phyloP scores from a whole-genome alignment of 1,140 invertebrate species.

The Drosophila sechellia region DNA sequence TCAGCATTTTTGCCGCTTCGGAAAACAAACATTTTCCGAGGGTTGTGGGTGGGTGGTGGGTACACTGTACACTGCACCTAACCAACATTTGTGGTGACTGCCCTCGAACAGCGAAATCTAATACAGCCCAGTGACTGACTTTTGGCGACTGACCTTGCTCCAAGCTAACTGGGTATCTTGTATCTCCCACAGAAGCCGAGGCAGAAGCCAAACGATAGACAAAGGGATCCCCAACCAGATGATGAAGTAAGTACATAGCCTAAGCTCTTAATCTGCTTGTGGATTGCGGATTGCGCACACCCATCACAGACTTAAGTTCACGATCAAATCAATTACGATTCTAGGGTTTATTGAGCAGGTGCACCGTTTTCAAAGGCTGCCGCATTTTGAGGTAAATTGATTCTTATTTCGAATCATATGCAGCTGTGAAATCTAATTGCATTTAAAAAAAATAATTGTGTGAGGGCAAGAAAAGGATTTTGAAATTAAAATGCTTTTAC shows the following conservation, averaged over 20 bases:
- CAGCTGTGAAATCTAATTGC: conserved; percentile 9
- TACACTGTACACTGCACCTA: background rate
- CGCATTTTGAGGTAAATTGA: conserved; percentile 27
- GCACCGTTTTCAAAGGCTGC: conserved; percentile 40
- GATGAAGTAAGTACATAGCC: conserved; percentile 62
- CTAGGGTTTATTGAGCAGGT: conserved; percentile 49
- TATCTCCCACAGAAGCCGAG: conserved; percentile 40
- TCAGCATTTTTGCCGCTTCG: conserved; percentile 78
- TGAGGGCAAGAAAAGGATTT: too few species aligned
- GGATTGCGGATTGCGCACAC: conserved; percentile 33
- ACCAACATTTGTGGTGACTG: background rate
- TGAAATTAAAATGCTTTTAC: background rate
- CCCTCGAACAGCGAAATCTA: conserved; percentile 36
- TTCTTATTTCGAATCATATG: conserved; percentile 27
- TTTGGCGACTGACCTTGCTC: conserved; percentile 68
- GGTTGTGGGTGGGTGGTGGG: background rate
- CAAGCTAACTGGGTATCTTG: conserved; percentile 45
- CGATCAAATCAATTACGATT: conserved; percentile 70
- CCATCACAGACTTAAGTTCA: conserved; percentile 62
- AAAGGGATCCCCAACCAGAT: conserved; percentile 29
- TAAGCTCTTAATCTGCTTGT: conserved; percentile 32
- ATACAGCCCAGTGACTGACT: conserved; percentile 64
- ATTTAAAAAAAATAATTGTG: background rate
- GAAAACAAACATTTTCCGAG: background rate
- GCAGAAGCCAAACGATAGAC: conserved; percentile 44